Evolutionary conservation across 2,888 invertebrate genomes (phyloP).

Genomic region (Lomographa bimaculata): DNA sequence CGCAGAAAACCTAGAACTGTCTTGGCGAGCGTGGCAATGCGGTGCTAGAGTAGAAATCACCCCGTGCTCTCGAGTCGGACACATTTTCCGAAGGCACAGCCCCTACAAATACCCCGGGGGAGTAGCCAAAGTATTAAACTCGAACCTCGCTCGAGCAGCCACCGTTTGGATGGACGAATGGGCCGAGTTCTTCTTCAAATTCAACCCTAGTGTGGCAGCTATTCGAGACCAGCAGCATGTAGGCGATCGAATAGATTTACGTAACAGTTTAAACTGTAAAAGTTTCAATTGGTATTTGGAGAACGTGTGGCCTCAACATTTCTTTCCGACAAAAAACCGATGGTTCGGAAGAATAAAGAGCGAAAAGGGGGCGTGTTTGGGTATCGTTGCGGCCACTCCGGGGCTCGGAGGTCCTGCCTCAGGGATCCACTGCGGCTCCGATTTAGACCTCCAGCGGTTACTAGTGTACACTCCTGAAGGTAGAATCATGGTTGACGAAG

Average conservation of each 20-base stretch:
- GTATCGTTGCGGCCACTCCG: constrained; percentile 75
- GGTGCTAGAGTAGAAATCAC: constrained; percentile 95
- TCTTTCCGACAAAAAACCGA: constrained; percentile 93
- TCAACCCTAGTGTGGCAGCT: constrained; percentile 87
- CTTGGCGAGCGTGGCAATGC: constrained; percentile 98
- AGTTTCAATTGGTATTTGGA: constrained; percentile 97
- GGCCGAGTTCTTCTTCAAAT: constrained; percentile 95
- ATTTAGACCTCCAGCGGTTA: constrained; percentile 86
- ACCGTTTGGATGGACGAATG: constrained; percentile 99
- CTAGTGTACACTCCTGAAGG: constrained; percentile 88
- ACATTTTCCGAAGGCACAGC: constrained; percentile 95
- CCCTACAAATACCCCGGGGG: constrained; percentile 98
- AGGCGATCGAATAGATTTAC: constrained; percentile 85
- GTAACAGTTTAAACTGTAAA: constrained; percentile 90
- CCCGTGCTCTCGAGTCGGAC: constrained; percentile 97
- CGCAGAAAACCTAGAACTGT: constrained; percentile 98
- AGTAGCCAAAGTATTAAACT: constrained; percentile 92
- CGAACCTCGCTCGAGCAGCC: constrained; percentile 96
- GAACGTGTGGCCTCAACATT: constrained; percentile 98
- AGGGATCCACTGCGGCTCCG: constrained; percentile 85
- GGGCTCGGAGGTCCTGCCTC: constrained; percentile 89
- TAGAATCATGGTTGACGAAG: constrained; percentile 93
- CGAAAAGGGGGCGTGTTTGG: constrained; percentile 66
- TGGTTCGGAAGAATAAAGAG: constrained; percentile 94
- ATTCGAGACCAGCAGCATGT: constrained; percentile 85